Evolutionary conservation across 2,797 vertebrate species (phyloP), one percentile per base, ranked within the genome.

Genomic region (Spea hammondii): DNA sequence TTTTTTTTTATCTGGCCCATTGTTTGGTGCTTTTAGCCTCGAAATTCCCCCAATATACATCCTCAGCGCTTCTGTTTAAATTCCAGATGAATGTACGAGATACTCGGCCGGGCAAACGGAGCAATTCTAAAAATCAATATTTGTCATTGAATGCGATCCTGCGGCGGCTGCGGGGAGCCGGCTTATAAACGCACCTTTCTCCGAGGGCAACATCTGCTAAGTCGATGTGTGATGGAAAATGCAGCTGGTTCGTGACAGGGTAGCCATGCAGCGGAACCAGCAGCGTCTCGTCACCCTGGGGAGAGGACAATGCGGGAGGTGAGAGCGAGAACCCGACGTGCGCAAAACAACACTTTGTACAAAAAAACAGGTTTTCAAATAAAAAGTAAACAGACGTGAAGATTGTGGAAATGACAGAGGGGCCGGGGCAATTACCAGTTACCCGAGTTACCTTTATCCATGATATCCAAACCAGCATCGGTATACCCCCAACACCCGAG

Each of bases 261-360:
- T 98, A 99, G 82, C 92, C 96, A 85, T 98, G 95, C 82, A 97
- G 83, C 82, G 95, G 95, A 88, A 99, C 67, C 32, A 95, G 83
- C 80, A 97, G 91, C 64, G 94, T 96, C 54, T 97, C 95, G 12
- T 95, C 95, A 77, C 85, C 90, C 93, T 93, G 62, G 0, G 47
- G 66, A 45, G 70, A 57, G 32, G 12, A 74, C 65, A 66, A 79
- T 67, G 9, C 8, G 48, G 8, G 73, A 11, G 17, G 32, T 13
- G 8, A 14, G 49, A 49, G 48, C 44, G 17, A 45, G 8, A 6
- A 2, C 32, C 32, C 32, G 32, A 32, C 3, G 32, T 32, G 32
- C 32, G 32, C 32, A 32, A 32, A 32, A 32, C 32, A 32, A 32
- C 32, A 32, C 32, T 32, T 32, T 32, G 32, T 32, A 32, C 32